Evolutionary conservation across 2,888 invertebrate species (phyloP).

Genomic region (Ceratothoa steindachneri): DNA sequence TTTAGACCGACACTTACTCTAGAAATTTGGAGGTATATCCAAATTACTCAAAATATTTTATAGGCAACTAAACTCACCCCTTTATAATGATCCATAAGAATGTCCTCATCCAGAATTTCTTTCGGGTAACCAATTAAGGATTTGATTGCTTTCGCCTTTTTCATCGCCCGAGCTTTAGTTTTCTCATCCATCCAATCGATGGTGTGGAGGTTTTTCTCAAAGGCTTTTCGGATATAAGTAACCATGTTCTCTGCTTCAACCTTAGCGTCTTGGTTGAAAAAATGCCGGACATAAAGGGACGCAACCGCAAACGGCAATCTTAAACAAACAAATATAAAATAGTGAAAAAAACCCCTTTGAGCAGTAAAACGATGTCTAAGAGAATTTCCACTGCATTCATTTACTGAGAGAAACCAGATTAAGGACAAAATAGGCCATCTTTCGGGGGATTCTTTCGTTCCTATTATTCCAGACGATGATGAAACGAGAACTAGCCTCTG

Average conservation of each 20-base stretch:
- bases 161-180: conserved; percentile 69
- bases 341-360: too few relatives aligned
- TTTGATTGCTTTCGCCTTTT: conserved; percentile 76
- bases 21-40: too few relatives aligned
- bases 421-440: too few relatives aligned
- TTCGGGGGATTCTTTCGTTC: too few relatives aligned
- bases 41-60: too few relatives aligned
- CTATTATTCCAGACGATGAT: too few relatives aligned
- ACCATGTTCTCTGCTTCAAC: conserved; percentile 83
- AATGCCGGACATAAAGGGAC: conserved; percentile 78
- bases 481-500: too few relatives aligned
- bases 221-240: conserved; percentile 73
- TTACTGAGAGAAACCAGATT: too few relatives aligned
- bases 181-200: conserved; percentile 88
- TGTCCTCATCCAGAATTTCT: conserved; percentile 75
- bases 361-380: too few relatives aligned
- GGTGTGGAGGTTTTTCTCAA: conserved; percentile 70
- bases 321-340: too few relatives aligned
- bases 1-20: too few relatives aligned
- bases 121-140: conserved; percentile 90
- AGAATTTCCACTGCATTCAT: too few relatives aligned
- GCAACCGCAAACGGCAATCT: conserved; percentile 59
- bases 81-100: conserved; percentile 73
- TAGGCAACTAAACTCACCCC: conserved; percentile 57
- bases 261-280: conserved; percentile 80